Evolutionary conservation across 2,888 invertebrate species (phyloP), one percentile per base, ranked within the genome.

Genomic region (Diarsia dahlii): DNA sequence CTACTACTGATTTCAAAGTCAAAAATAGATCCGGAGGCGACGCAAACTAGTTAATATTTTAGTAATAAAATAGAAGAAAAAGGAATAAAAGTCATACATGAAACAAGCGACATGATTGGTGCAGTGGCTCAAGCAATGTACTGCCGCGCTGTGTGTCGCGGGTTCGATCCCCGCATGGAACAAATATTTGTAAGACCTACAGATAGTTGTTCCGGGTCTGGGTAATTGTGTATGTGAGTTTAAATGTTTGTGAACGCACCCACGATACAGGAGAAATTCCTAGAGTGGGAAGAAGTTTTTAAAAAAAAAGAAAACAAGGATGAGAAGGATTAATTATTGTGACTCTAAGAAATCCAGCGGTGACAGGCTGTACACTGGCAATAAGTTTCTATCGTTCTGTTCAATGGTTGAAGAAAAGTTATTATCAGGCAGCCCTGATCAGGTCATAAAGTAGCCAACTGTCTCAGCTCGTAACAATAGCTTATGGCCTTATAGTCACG

Each of bases 401-500:
- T 9, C 20, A 74, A n/a, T 63, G n/a, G 8, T 70, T 63, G n/a
- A 56, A 45, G 52, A 69, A 34, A 23, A 28, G 20, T 58, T n/a
- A 56, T 50, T 45, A 45, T 69, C 56, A 56, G 56, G 23, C 56
- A 78, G 34, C 74, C 71, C 81, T 84, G 58, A 15, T 64, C 48
- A 34, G 46, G 39, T 62, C 64, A 63, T 67, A 78, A 76, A 75
- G 45, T 65, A 76, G 56, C 58, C 62, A 74, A 75, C 70, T 81
- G 75, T 82, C 71, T 71, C 39, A 79, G 64, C 60, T 70, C n/a
- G 64, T 76, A 75, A 84, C 84, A 84, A 84, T 84, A 75, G 82
- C 72, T 72, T 71, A 72, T 67, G 77, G 84, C 73, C 80, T 84
- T 83, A 76, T 66, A 77, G 90, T 90, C 89, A 92, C 90, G 90